Conservation (phyloP, 2,888 invertebrate genomes). For the Cerastis rubricosa region DNA sequence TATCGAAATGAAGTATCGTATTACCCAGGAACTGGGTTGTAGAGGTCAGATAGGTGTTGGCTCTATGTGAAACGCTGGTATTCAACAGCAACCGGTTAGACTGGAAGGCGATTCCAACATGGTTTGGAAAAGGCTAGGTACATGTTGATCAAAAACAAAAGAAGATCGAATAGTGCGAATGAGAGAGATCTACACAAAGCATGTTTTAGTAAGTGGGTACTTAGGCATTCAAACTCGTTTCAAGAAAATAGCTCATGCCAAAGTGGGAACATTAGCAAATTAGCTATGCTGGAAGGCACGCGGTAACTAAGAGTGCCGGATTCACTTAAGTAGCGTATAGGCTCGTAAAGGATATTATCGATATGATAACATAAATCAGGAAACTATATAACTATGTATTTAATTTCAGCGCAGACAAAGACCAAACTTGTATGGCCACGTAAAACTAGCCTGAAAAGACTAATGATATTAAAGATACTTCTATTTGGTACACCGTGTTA, state of each 20-base stretch:
- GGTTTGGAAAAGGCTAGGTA: not conserved
- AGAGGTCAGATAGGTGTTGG: too few species aligned
- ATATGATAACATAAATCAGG: conserved; percentile 11
- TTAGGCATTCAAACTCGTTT: conserved; percentile 3
- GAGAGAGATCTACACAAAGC: not conserved
- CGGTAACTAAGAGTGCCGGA: not conserved
- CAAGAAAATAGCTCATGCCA: conserved; percentile 8
- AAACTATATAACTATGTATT: not conserved
- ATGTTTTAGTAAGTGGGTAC: not conserved
- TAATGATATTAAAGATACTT: conserved; percentile 17
- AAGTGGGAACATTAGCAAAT: conserved; percentile 29
- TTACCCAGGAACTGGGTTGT: not conserved
- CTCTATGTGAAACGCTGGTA: not conserved
- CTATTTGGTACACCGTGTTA: conserved; percentile 15
- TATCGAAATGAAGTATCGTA: not conserved
- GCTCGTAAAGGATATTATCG: not conserved
- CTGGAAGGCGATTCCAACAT: not conserved
- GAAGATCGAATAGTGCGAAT: not conserved
- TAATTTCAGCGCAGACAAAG: not conserved
- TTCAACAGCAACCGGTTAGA: not conserved
- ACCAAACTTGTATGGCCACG: not conserved
- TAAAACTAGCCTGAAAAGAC: not conserved
- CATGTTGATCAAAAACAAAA: not conserved
- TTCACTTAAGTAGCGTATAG: conserved; percentile 12
- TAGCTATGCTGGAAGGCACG: not conserved